Evolutionary conservation across 2,888 invertebrate genomes (phyloP), one percentile per base, ranked within the genome.

Genomic region (Shargacucullia verbasci): DNA sequence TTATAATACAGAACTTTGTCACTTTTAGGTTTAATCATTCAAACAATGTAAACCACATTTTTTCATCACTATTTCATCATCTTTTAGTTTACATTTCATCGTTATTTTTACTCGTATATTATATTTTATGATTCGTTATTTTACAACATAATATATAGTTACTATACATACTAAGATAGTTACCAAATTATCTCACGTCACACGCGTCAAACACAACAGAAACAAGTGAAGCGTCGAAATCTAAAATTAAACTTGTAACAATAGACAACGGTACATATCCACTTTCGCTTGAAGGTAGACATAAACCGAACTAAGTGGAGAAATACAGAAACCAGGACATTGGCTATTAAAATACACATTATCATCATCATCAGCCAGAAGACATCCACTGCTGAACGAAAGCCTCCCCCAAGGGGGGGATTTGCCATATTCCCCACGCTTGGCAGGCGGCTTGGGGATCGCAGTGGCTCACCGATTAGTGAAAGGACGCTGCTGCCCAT

Each of bases 291-390:
- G 14, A 11, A 20, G 38, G 11, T 20, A 38, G 11, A 38, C 9
- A 38, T 15, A 20, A 38, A 38, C 10, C 14, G 10, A 1, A 14
- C 15, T 38, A 29, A 7, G 29, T 29, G 27, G 40, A 4, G 27
- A 43, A 43, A 29, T 14, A 13, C 11, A 29, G 41, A 43, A 43
- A 43, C 10, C 41, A 31, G 41, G 14, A 7, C 29, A 11, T 31
- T 7, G 41, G 29, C 29, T 29, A 13, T 34, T 48, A 48, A 33
- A 41, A 50, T 8, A 14, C 37, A 29, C 10, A n/a, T 12, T 15
- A 35, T 59, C 15, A 5, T 2, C 31, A 25, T 29, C 43, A 25
- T 44, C 43, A 59, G n/a, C n/a, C n/a, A n/a, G n/a, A n/a, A n/a
- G n/a, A n/a, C n/a, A n/a, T n/a, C n/a, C n/a, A n/a, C n/a, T n/a